Evolutionary conservation across 2,113 vertebrate species (phyloP).

Genomic region (Sciurus niger): DNA sequence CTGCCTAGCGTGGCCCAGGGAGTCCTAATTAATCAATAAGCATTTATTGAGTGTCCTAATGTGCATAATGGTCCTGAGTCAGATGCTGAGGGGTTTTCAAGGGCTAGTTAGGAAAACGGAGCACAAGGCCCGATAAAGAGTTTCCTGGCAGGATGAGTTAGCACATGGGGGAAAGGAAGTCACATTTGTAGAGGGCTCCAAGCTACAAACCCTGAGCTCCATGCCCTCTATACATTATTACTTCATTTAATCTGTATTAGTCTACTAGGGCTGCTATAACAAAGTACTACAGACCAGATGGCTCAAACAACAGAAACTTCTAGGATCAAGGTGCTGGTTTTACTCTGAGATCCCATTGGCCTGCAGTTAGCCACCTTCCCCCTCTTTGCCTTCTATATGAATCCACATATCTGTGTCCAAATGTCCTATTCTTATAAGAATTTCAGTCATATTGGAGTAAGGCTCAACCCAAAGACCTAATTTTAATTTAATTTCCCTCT

Average conservation of each 20-base stretch:
- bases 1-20: constrained; percentile 71
- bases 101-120: constrained; percentile 72
- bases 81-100: constrained; percentile 56
- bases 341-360: neutral
- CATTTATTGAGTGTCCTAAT: constrained; percentile 74
- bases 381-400: neutral
- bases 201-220: neutral
- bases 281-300: neutral
- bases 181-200: neutral
- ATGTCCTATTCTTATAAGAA: neutral
- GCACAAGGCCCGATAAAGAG: neutral
- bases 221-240: neutral
- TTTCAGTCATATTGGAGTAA: neutral
- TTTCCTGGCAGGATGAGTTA: constrained; percentile 48
- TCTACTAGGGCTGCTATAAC: neutral
- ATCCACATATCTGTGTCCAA: neutral
- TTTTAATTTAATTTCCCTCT: constrained; percentile 18
- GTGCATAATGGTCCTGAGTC: constrained; percentile 67
- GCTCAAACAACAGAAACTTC: neutral
- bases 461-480: neutral
- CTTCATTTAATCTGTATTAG: neutral
- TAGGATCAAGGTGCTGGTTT: neutral
- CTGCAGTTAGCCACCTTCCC: neutral
- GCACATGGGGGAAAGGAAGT: neutral
- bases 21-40: constrained; percentile 83